A percentile compares a stretch with the other conserved stretches of the same genome.
Evolutionary conservation across 2,888 invertebrate species (phyloP).

Genomic region (Minunthozetes semirufus): DNA sequence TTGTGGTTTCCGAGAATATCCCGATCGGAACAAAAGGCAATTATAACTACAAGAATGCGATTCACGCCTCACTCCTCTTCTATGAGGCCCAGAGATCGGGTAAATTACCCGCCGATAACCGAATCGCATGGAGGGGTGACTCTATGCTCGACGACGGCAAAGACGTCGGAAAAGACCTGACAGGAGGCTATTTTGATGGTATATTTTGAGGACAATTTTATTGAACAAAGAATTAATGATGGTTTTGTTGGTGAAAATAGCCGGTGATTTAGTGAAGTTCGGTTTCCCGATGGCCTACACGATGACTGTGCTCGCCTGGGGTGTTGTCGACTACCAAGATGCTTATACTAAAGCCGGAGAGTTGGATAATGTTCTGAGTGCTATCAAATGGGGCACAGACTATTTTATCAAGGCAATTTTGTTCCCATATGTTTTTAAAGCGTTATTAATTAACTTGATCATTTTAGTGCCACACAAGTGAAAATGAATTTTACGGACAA

Average conservation of each 20-base stretch:
- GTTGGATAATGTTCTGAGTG: background rate
- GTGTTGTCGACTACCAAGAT: background rate
- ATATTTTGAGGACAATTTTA: background rate
- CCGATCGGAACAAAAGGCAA: background rate
- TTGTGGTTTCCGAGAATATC: too few species aligned
- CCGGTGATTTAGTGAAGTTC: background rate
- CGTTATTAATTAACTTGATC: background rate
- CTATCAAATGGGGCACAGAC: conserved; percentile 13
- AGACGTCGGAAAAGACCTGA: background rate
- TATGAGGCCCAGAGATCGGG: conserved; percentile 5
- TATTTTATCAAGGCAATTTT: background rate
- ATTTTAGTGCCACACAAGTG: conserved; percentile 1
- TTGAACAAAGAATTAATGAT: background rate
- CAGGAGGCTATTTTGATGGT: background rate
- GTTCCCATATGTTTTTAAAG: background rate
- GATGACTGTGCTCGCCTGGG: background rate
- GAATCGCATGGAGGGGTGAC: background rate
- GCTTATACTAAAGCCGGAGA: background rate
- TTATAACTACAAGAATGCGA: background rate
- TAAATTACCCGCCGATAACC: background rate
- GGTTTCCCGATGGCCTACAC: background rate
- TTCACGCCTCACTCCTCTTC: background rate
- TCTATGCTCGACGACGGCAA: background rate
- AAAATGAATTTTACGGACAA: background rate
- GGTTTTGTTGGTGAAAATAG: background rate